These are phyloP conservation scores for Nephrotoma flavescens DNA, from an alignment of 2,888 invertebrate species.

Conservation along the genomic window DNA sequence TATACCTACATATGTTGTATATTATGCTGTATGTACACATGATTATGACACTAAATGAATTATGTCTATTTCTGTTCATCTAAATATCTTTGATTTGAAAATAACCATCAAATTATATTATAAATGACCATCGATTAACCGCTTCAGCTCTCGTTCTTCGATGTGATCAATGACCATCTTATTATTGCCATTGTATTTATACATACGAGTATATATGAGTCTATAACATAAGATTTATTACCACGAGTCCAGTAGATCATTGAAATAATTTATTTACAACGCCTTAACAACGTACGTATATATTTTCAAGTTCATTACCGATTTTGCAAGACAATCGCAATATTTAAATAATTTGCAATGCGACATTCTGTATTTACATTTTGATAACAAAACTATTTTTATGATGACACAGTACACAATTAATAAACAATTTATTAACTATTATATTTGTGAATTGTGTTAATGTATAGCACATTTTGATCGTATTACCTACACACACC, in stretches of 20 bases:
- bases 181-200: neutral
- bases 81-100: neutral
- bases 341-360: neutral
- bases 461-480: neutral
- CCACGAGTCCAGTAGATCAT: neutral
- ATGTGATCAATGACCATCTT: neutral
- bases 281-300: neutral
- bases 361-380: neutral
- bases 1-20: neutral
- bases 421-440: neutral
- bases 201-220: neutral
- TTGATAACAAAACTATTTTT: neutral
- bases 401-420: neutral
- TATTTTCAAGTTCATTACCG: neutral
- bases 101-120: neutral
- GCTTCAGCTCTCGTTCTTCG: neutral
- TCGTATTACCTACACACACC: neutral
- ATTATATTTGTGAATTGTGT: neutral
- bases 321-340: too few species aligned
- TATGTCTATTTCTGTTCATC: neutral
- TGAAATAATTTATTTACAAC: neutral
- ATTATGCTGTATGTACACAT: neutral
- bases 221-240: neutral
- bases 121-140: neutral
- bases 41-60: neutral